Percentiles rank a stretch among this genome's conserved stretches.
Evolutionary conservation across 2,888 invertebrate species (phyloP).

Genomic region (Noctua comes): DNA sequence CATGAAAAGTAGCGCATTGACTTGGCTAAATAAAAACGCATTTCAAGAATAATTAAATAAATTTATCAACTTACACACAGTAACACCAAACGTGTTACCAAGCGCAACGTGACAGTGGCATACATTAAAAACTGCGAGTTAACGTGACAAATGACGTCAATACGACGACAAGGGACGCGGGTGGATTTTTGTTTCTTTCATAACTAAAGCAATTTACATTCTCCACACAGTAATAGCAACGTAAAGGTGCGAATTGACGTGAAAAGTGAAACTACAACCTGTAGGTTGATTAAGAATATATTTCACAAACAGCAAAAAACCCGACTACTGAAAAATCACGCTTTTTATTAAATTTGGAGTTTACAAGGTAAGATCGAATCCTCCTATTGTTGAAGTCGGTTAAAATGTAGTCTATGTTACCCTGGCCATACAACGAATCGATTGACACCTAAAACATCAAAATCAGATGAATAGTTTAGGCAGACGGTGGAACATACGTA

Average conservation of each 20-base stretch:
- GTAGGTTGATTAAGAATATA: neutral
- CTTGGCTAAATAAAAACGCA: neutral
- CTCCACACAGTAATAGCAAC: neutral
- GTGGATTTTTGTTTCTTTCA: slow-evolving; percentile 86
- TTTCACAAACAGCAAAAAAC: neutral
- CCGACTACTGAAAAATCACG: too few relatives aligned
- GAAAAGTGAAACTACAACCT: neutral
- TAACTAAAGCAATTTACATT: neutral
- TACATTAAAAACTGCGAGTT: slow-evolving; percentile 59
- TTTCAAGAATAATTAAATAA: neutral
- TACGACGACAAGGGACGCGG: slow-evolving; percentile 63
- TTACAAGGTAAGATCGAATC: too few relatives aligned
- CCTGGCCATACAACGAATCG: too few relatives aligned
- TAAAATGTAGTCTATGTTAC: too few relatives aligned
- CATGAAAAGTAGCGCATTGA: slow-evolving; percentile 33
- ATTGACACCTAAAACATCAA: too few relatives aligned
- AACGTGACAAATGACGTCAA: slow-evolving; percentile 72
- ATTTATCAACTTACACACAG: neutral
- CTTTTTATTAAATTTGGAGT: too few relatives aligned
- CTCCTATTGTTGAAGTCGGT: too few relatives aligned
- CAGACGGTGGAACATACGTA: too few relatives aligned
- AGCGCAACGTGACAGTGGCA: too few relatives aligned
- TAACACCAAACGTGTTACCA: slow-evolving; percentile 10
- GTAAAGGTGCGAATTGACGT: slow-evolving; percentile 32
- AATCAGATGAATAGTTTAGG: too few relatives aligned